phyloP scores from a whole-genome alignment of 2,888 invertebrate species.

The Danaus chrysippus region DNA sequence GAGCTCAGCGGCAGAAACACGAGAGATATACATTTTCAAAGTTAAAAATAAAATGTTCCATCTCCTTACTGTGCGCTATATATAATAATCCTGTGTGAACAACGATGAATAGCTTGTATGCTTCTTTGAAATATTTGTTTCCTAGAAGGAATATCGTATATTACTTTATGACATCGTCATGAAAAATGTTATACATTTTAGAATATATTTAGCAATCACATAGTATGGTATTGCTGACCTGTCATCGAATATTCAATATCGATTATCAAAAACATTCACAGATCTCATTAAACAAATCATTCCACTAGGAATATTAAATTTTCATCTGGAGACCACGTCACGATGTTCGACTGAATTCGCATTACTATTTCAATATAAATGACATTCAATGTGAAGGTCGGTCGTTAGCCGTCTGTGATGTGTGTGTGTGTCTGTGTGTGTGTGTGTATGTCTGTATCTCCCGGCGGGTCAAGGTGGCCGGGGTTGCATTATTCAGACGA shows the following conservation, averaged over 20 bases:
- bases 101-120: no score
- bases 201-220: no score
- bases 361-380: slow-evolving; percentile 26
- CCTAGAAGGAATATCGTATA: no score
- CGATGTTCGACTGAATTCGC: slow-evolving; percentile 19
- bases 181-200: no score
- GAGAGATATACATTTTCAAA: slow-evolving; percentile 16
- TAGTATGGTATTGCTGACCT: no score
- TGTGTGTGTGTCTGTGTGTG: no score
- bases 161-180: no score
- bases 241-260: no score
- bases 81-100: no score
- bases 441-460: slow-evolving; percentile 33
- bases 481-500: slow-evolving; percentile 24
- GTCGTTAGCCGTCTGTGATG: slow-evolving; percentile 29
- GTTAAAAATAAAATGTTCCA: background rate
- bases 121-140: no score
- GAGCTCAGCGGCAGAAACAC: slow-evolving; percentile 40
- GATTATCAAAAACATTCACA: background rate
- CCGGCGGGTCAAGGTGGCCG: slow-evolving; percentile 37
- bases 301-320: slow-evolving; percentile 1
- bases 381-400: slow-evolving; percentile 31
- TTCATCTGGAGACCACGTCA: slow-evolving; percentile 9
- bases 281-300: slow-evolving; percentile 3
- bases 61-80: no score